Conservation (phyloP, 2,888 invertebrate genomes). For the Erynnis tages region DNA sequence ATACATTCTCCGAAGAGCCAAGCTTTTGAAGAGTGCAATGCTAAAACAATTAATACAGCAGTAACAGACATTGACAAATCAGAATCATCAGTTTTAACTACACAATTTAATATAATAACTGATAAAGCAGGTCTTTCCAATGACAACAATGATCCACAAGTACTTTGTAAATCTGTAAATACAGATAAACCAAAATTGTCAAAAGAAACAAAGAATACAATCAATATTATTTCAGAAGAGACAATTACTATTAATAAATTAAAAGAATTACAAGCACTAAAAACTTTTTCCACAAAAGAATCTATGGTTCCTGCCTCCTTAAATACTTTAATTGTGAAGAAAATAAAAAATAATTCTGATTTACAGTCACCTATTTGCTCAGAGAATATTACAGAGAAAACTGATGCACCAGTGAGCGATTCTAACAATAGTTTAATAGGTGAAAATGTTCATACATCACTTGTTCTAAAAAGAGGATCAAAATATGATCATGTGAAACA, state of each 20-base stretch:
- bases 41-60: too few species aligned
- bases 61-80: too few species aligned
- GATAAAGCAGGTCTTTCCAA: background rate
- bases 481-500: too few species aligned
- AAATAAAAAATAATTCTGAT: constrained; percentile 22
- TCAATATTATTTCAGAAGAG: constrained; percentile 52
- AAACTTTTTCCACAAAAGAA: constrained; percentile 31
- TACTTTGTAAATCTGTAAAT: background rate
- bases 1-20: constrained; percentile 32
- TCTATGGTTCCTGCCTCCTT: constrained; percentile 42
- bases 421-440: too few species aligned
- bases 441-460: too few species aligned
- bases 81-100: background rate
- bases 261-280: constrained; percentile 36
- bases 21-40: constrained; percentile 18
- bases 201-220: constrained; percentile 38
- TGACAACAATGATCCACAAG: background rate
- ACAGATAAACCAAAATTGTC: background rate
- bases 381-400: background rate
- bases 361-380: background rate
- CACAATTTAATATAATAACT: background rate
- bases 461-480: too few species aligned
- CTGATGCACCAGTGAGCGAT: background rate
- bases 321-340: constrained; percentile 38
- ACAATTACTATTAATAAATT: constrained; percentile 40